phyloP scores from a whole-genome alignment of 2,797 vertebrate species.

The Lepilemur ruficaudatus region DNA sequence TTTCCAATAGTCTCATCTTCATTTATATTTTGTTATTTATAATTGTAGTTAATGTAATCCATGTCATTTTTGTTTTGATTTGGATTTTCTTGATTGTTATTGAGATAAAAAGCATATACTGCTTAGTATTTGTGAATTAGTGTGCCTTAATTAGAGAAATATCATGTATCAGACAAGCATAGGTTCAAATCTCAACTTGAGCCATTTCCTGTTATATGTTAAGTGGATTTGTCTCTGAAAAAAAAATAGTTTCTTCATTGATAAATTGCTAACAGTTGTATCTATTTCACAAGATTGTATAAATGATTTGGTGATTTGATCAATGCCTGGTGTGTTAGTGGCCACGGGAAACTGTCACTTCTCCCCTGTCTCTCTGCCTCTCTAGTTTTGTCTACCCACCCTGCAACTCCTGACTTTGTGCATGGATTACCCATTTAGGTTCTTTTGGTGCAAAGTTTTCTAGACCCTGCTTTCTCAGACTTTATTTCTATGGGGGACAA shows the following conservation, averaged over 20 bases:
- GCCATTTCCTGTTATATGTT: neutral
- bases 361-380: neutral
- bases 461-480: neutral
- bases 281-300: neutral
- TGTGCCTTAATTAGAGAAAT: neutral
- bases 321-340: fast-evolving
- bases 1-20: neutral
- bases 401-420: neutral
- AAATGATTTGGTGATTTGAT: neutral
- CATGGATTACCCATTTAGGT: neutral
- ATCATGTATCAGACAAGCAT: neutral
- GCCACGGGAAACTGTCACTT: neutral
- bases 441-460: neutral
- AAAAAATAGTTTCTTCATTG: neutral
- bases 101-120: neutral
- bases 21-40: neutral
- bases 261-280: neutral
- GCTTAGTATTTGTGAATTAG: neutral
- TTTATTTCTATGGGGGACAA: neutral
- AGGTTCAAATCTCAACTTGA: neutral
- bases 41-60: neutral
- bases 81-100: neutral
- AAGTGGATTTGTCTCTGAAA: neutral
- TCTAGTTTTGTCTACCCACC: neutral
- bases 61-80: neutral